A percentile compares a stretch with the other conserved stretches of the same genome.
Evolutionary conservation across 2,797 vertebrate species (phyloP).

Genomic region (Acomys russatus): DNA sequence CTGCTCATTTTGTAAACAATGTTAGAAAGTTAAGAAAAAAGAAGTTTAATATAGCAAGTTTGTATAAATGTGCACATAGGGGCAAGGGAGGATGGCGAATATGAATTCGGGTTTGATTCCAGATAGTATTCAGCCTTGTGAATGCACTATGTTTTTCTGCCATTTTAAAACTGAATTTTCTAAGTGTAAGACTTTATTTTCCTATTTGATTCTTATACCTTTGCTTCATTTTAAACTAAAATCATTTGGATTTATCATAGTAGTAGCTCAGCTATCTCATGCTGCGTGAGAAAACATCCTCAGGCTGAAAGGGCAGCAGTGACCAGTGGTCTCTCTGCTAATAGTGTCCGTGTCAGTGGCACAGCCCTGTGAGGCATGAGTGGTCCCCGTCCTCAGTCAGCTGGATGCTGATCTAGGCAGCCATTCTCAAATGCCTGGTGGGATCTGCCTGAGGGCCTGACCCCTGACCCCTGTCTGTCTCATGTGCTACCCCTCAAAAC

Average conservation of each 20-base stretch:
- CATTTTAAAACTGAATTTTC: background rate
- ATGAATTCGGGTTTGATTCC: slow-evolving; percentile 22
- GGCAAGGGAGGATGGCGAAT: background rate
- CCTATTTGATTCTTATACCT: background rate
- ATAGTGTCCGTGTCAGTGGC: background rate
- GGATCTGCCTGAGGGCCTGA: background rate
- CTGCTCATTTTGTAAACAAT: slow-evolving; percentile 20
- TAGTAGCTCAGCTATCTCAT: background rate
- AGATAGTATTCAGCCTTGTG: background rate
- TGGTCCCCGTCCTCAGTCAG: background rate
- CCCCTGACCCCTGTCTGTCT: background rate
- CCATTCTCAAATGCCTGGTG: background rate
- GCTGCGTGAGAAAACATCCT: background rate
- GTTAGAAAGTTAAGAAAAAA: background rate
- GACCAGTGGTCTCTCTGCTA: background rate
- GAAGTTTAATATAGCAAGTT: background rate
- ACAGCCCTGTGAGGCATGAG: background rate
- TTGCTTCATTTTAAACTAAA: slow-evolving; percentile 32
- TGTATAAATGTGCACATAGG: background rate
- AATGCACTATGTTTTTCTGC: background rate
- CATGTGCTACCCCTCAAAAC: background rate
- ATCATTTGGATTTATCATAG: background rate
- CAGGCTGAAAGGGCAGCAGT: background rate
- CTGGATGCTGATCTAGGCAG: background rate
- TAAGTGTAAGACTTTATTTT: slow-evolving; percentile 24